Conservation (phyloP, 2,888 invertebrate genomes). For the Drosophila multiciliata region DNA sequence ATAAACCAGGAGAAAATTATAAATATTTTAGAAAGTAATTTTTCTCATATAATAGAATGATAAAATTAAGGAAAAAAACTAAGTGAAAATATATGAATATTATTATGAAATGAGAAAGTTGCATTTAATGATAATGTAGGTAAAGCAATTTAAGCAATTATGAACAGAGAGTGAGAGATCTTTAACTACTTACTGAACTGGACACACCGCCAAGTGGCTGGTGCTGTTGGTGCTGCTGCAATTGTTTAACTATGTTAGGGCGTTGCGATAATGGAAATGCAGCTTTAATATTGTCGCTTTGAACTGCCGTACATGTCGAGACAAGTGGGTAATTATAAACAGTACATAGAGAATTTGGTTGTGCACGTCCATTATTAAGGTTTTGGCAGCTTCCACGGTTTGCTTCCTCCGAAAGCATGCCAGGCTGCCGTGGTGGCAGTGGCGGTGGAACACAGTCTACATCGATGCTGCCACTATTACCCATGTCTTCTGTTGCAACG, state of each 20-base stretch:
- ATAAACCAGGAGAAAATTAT: background rate
- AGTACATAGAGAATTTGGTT: conserved; percentile 84
- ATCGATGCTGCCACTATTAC: conserved; percentile 40
- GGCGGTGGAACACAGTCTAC: conserved; percentile 86
- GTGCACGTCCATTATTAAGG: conserved; percentile 72
- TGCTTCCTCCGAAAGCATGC: conserved; percentile 83
- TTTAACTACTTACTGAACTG: conserved; percentile 83
- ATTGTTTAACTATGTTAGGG: conserved; percentile 84
- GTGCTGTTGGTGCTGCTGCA: conserved; percentile 81
- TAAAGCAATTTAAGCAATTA: conserved; percentile 4
- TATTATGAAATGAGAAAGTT: background rate
- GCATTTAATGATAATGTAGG: conserved; percentile 11
- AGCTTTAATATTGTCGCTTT: conserved; percentile 84
- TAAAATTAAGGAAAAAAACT: background rate
- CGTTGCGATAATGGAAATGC: conserved; percentile 84
- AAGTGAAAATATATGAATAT: background rate
- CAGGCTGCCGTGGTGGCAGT: conserved; percentile 87
- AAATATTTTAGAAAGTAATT: background rate
- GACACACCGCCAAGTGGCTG: conserved; percentile 55
- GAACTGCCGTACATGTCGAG: conserved; percentile 85
- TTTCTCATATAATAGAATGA: background rate
- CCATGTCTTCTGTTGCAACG: conserved; percentile 31
- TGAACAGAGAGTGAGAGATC: conserved; percentile 34
- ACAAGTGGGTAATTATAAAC: conserved; percentile 84
- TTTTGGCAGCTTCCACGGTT: conserved; percentile 79